Evolutionary conservation across 2,797 vertebrate species (phyloP).

Genomic region (Esox lucius): DNA sequence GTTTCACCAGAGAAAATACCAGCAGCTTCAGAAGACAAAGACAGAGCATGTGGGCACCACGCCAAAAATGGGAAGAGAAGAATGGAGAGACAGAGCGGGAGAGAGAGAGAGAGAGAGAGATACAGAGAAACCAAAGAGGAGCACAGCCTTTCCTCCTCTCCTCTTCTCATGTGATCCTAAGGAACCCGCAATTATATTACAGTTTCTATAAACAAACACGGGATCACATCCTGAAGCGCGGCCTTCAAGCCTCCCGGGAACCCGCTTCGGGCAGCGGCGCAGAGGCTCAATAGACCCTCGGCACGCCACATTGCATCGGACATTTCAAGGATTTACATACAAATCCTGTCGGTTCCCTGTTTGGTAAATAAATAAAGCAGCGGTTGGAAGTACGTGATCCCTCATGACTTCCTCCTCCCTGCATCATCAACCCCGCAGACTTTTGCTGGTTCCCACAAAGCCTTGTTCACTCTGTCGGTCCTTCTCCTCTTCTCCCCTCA

Average conservation of each 20-base stretch:
- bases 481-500: constrained; percentile 62
- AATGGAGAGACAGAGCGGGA: background rate
- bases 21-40: background rate
- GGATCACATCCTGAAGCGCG: constrained; percentile 44
- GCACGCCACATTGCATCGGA: constrained; percentile 50
- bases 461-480: constrained; percentile 46
- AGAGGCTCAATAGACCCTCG: constrained; percentile 49
- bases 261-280: constrained; percentile 51
- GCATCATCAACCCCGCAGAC: constrained; percentile 29
- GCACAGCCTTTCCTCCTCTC: constrained; percentile 20
- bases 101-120: background rate
- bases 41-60: background rate
- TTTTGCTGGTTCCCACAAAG: constrained; percentile 45
- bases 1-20: background rate
- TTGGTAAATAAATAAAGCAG: constrained; percentile 52
- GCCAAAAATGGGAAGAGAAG: background rate
- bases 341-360: constrained; percentile 49
- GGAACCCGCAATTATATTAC: constrained; percentile 62
- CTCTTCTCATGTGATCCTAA: constrained; percentile 39
- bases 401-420: constrained; percentile 2
- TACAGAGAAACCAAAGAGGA: constrained; percentile 17
- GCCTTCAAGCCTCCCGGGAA: constrained; percentile 25
- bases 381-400: constrained; percentile 12
- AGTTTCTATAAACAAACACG: constrained; percentile 66
- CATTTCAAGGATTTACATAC: constrained; percentile 57